These are phyloP conservation scores for Sylvicola fuscatus DNA, from an alignment of 2,888 invertebrate species.

Conservation along the genomic window DNA sequence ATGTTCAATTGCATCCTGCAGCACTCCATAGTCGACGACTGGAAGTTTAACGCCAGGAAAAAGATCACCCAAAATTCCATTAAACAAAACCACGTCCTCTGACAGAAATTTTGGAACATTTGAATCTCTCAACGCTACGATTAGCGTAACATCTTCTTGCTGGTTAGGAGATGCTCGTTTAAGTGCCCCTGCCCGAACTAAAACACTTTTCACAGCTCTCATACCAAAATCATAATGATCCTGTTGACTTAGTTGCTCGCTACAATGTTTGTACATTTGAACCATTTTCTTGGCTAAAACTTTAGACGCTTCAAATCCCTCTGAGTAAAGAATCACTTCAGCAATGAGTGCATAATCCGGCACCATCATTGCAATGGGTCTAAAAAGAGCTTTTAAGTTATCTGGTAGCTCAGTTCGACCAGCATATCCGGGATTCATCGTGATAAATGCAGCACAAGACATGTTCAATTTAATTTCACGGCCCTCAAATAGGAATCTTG, in stretches of 20 bases:
- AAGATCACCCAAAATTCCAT: constrained; percentile 73
- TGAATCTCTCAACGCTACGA: constrained; percentile 71
- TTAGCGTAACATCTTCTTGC: constrained; percentile 62
- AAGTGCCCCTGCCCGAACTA: constrained; percentile 77
- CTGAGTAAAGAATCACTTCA: constrained; percentile 82
- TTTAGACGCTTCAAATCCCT: constrained; percentile 79
- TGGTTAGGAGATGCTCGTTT: constrained; percentile 71
- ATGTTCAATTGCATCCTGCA: constrained; percentile 40
- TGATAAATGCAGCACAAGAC: constrained; percentile 70
- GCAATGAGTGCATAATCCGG: constrained; percentile 79
- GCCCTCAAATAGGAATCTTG: constrained; percentile 70
- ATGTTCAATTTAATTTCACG: constrained; percentile 63
- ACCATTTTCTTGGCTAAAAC: constrained; percentile 80
- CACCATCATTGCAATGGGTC: constrained; percentile 83
- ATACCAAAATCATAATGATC: constrained; percentile 88
- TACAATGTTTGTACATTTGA: constrained; percentile 79
- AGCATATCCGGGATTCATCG: constrained; percentile 86
- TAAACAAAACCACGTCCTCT: constrained; percentile 66
- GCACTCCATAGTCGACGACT: constrained; percentile 53
- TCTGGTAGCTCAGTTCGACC: constrained; percentile 77
- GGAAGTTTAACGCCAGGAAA: constrained; percentile 70
- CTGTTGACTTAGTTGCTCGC: constrained; percentile 78
- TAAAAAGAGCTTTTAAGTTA: constrained; percentile 68
- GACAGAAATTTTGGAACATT: constrained; percentile 78
- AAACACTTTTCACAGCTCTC: constrained; percentile 82